These are phyloP conservation scores for Platalea minor DNA, from an alignment of 2,797 vertebrate genomes.

Conservation along the genomic window DNA sequence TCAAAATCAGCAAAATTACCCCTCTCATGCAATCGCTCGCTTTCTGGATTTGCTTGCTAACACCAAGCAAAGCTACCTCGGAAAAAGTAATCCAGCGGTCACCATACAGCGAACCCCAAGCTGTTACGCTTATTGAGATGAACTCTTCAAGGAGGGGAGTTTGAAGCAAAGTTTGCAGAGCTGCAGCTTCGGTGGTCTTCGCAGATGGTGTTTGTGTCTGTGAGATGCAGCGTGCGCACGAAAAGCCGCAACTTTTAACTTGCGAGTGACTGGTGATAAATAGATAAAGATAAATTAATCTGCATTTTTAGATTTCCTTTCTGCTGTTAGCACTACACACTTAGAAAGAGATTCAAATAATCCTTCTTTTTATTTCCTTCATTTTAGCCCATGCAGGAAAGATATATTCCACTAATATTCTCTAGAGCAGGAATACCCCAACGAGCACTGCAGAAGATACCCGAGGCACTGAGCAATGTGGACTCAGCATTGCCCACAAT, in stretches of 20 bases:
- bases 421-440: background rate
- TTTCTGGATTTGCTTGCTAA: background rate
- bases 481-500: fast-evolving
- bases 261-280: fast-evolving
- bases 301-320: fast-evolving
- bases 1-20: background rate
- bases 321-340: fast-evolving
- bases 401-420: background rate
- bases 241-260: background rate
- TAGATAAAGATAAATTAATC: background rate
- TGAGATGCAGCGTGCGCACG: fast-evolving
- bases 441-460: background rate
- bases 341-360: background rate
- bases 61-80: background rate
- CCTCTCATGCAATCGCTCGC: fast-evolving
- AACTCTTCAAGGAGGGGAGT: background rate
- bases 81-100: fast-evolving
- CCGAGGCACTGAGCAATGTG: fast-evolving
- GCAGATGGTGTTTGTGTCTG: fast-evolving
- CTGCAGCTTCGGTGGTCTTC: background rate
- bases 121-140: background rate
- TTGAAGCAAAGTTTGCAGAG: background rate
- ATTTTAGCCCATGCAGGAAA: background rate
- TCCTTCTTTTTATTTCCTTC: background rate
- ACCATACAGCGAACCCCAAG: fast-evolving